Conservation (phyloP, 2,888 invertebrate species). For the Chrysotoxum bicinctum region DNA sequence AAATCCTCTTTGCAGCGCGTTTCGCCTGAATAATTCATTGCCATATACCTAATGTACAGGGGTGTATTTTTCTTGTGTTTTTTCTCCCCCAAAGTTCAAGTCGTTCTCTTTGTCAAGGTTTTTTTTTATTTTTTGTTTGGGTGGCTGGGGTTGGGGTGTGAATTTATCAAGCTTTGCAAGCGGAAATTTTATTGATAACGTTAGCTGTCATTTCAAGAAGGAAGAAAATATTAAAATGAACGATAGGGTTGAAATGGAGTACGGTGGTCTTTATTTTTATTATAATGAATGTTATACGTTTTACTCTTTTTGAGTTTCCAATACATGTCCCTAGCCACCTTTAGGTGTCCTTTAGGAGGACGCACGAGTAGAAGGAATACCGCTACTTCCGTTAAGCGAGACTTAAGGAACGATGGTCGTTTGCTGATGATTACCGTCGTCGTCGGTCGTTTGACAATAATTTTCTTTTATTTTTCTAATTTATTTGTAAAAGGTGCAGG, state of each 20-base stretch:
- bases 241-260: neutral
- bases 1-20: constrained; percentile 15
- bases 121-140: neutral
- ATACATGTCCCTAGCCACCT: neutral
- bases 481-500: constrained; percentile 24
- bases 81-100: neutral
- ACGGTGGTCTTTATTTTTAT: too few relatives aligned
- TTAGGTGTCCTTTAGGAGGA: neutral
- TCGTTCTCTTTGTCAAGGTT: neutral
- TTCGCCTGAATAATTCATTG: constrained; percentile 51
- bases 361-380: neutral
- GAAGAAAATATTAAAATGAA: neutral
- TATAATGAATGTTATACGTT: neutral
- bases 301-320: neutral
- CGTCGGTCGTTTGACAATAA: constrained; percentile 48
- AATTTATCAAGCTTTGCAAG: constrained; percentile 26
- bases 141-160: neutral
- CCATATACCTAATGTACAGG: neutral
- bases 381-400: neutral
- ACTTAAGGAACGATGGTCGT: constrained; percentile 19
- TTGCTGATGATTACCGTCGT: constrained; percentile 47
- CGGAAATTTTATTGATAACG: constrained; percentile 37
- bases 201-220: constrained; percentile 3
- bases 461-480: constrained; percentile 43
- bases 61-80: constrained; percentile 6